Conservation (phyloP, 2,113 vertebrate genomes). For the Hystrix cristata region DNA sequence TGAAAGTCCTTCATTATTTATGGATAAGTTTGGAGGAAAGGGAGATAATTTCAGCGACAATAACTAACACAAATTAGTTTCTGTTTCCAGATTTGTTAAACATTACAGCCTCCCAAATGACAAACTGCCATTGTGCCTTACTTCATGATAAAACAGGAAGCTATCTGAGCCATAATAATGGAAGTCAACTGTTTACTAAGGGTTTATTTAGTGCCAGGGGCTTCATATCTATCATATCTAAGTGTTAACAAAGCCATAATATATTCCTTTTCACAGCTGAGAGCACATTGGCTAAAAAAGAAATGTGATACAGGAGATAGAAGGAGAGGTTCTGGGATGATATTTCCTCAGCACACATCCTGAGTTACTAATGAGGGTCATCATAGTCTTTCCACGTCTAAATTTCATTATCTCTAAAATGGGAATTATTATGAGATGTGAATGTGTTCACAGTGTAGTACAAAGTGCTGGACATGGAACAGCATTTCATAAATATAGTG, state of each 20-base stretch:
- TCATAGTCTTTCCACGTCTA: background rate
- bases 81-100: background rate
- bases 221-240: accelerated
- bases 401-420: background rate
- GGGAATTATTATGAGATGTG: background rate
- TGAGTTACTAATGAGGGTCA: background rate
- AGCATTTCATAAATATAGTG: background rate
- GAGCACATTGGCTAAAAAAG: background rate
- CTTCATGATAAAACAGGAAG: background rate
- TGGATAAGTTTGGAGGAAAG: background rate
- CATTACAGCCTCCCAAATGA: background rate
- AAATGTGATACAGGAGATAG: accelerated
- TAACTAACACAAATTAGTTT: background rate
- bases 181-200: no score
- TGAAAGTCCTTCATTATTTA: background rate
- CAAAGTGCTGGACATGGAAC: no score
- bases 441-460: background rate
- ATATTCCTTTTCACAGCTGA: background rate
- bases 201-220: background rate
- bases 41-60: background rate
- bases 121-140: background rate
- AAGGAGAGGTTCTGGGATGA: background rate
- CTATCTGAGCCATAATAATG: accelerated
- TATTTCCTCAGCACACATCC: accelerated
- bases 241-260: background rate